These are phyloP conservation scores for Calephelis nemesis DNA, from an alignment of 1,140 invertebrate genomes.

Conservation along the genomic window DNA sequence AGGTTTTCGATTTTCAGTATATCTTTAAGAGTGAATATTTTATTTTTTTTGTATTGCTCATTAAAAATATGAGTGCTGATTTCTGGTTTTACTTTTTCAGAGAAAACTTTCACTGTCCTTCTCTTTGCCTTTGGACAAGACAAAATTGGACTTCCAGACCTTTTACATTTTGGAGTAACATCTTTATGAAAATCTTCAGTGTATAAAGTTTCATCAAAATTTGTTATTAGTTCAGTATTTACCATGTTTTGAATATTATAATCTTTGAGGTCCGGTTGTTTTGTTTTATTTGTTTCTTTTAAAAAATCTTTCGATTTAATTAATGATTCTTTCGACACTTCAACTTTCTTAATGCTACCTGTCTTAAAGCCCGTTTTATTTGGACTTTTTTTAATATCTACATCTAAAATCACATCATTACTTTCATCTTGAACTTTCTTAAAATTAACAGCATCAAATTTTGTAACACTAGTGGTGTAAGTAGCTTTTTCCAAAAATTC, in stretches of 20 bases:
- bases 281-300: background rate
- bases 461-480: too few relatives aligned
- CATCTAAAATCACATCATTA: background rate
- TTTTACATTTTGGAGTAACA: slow-evolving; percentile 41
- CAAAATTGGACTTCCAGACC: slow-evolving; percentile 69
- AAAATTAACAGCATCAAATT: background rate
- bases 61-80: slow-evolving; percentile 34
- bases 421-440: background rate
- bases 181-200: slow-evolving; percentile 59
- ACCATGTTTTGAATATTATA: slow-evolving; percentile 41
- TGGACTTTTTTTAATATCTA: background rate
- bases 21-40: slow-evolving; percentile 49
- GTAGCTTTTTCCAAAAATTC: slow-evolving; percentile 3
- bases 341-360: slow-evolving; percentile 42
- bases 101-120: slow-evolving; percentile 33
- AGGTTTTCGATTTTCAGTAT: slow-evolving; percentile 39
- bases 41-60: slow-evolving; percentile 56
- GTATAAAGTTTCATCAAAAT: slow-evolving; percentile 57
- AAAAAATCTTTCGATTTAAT: slow-evolving; percentile 19
- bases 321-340: slow-evolving; percentile 46
- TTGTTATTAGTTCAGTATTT: slow-evolving; percentile 57
- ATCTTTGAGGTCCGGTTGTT: slow-evolving; percentile 21
- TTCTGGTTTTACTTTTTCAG: slow-evolving; percentile 16
- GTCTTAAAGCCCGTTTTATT: slow-evolving; percentile 9
- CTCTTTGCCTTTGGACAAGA: slow-evolving; percentile 60